Percentiles rank a stretch among this genome's conserved stretches.
These are phyloP conservation scores for Hystrix brachyura DNA, from an alignment of 2,113 vertebrate genomes.

Conservation along the genomic window DNA sequence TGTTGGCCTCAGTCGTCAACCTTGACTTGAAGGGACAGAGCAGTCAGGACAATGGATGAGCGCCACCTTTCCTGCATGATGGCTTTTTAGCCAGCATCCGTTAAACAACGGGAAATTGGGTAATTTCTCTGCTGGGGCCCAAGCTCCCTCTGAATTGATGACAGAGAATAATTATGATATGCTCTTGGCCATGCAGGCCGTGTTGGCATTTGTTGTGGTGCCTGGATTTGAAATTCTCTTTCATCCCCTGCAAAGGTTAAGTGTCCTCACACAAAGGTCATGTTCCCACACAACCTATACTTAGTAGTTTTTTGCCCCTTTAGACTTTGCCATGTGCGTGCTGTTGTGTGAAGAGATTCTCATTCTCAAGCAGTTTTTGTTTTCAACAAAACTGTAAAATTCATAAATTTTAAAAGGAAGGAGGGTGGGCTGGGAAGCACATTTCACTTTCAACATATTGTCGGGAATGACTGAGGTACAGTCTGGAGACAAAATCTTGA, in stretches of 20 bases:
- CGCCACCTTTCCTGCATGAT: neutral
- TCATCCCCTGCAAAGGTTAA: constrained; percentile 64
- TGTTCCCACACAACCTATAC: constrained; percentile 57
- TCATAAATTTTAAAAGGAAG: constrained; percentile 76
- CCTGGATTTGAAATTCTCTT: constrained; percentile 71
- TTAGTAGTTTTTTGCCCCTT: constrained; percentile 56
- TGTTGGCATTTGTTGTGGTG: constrained; percentile 66
- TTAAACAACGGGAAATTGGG: neutral
- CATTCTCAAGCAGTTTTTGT: constrained; percentile 67
- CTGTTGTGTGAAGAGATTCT: constrained; percentile 35
- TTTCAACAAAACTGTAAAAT: constrained; percentile 76
- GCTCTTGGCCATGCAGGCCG: neutral
- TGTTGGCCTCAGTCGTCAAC: neutral
- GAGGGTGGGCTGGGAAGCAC: neutral
- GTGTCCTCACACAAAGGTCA: constrained; percentile 7
- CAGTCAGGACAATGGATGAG: neutral
- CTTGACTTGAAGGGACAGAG: neutral
- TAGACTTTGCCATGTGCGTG: constrained; percentile 39
- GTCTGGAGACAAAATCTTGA: constrained; percentile 71
- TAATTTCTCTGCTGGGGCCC: neutral
- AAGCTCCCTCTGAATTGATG: neutral
- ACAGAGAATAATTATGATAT: neutral
- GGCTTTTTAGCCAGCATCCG: neutral
- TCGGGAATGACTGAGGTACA: constrained; percentile 77
- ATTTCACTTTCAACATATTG: constrained; percentile 72